Evolutionary conservation across 2,888 invertebrate genomes (phyloP).

Genomic region (Scaptomyza cyrtandrae): DNA sequence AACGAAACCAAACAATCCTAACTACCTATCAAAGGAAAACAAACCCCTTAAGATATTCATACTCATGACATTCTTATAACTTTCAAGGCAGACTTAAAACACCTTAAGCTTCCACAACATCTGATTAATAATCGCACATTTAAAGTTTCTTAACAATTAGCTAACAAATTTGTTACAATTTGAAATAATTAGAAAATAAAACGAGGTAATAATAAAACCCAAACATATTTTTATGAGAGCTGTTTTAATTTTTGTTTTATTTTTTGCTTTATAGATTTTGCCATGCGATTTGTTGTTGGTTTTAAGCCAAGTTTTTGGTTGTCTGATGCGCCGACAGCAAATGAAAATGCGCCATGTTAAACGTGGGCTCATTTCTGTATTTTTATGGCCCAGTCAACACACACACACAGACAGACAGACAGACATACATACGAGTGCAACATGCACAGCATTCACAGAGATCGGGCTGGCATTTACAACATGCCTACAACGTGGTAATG

Average conservation of each 20-base stretch:
- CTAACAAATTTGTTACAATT: constrained; percentile 22
- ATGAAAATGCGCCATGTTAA: constrained; percentile 75
- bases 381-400: constrained; percentile 70
- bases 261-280: constrained; percentile 29
- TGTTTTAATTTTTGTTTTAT: constrained; percentile 21
- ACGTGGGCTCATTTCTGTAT: constrained; percentile 74
- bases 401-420: constrained; percentile 28
- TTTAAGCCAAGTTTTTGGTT: constrained; percentile 37
- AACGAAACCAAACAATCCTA: too few species aligned
- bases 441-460: constrained; percentile 52
- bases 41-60: too few species aligned
- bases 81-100: neutral
- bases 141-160: neutral
- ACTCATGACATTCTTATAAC: too few species aligned
- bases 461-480: constrained; percentile 76
- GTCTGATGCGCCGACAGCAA: constrained; percentile 64
- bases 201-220: constrained; percentile 9
- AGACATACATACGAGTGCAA: constrained; percentile 44
- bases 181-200: constrained; percentile 19
- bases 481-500: constrained; percentile 79
- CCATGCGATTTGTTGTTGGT: constrained; percentile 35
- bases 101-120: neutral
- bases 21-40: too few species aligned
- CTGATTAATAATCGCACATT: neutral
- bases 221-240: constrained; percentile 30